These are phyloP conservation scores for Bombus affinis DNA, from an alignment of 1,140 invertebrate species.

Conservation along the genomic window DNA sequence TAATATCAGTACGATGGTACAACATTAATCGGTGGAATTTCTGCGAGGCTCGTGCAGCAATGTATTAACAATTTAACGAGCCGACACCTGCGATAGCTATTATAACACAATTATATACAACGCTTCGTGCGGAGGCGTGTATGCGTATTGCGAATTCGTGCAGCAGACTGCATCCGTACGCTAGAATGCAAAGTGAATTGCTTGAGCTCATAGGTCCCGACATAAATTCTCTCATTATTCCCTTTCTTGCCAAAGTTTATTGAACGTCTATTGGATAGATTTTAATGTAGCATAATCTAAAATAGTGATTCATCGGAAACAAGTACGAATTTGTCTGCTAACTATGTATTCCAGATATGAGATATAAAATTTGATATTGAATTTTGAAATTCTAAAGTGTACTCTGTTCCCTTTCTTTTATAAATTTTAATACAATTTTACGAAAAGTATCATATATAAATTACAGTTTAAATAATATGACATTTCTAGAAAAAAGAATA, in stretches of 20 bases:
- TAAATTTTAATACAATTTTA: background rate
- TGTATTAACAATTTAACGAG: slow-evolving; percentile 78
- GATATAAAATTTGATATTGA: background rate
- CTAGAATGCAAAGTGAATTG: slow-evolving; percentile 11
- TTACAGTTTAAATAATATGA: background rate
- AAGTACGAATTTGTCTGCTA: background rate
- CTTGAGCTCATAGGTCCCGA: slow-evolving; percentile 11
- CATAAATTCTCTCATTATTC: slow-evolving; percentile 35
- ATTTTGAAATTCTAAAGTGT: background rate
- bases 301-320: background rate
- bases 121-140: slow-evolving; percentile 16
- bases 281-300: background rate
- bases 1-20: slow-evolving; percentile 22
- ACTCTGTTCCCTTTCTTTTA: background rate
- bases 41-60: slow-evolving; percentile 57
- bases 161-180: slow-evolving; percentile 28
- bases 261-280: background rate
- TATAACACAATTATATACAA: slow-evolving; percentile 77
- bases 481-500: background rate
- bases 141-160: slow-evolving; percentile 12
- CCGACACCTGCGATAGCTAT: slow-evolving; percentile 77
- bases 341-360: background rate
- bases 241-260: slow-evolving; percentile 37
- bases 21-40: slow-evolving; percentile 68
- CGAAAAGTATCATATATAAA: background rate